These are phyloP conservation scores for Paedocypris micromegethes DNA, from an alignment of 2,797 vertebrate genomes.

Conservation along the genomic window DNA sequence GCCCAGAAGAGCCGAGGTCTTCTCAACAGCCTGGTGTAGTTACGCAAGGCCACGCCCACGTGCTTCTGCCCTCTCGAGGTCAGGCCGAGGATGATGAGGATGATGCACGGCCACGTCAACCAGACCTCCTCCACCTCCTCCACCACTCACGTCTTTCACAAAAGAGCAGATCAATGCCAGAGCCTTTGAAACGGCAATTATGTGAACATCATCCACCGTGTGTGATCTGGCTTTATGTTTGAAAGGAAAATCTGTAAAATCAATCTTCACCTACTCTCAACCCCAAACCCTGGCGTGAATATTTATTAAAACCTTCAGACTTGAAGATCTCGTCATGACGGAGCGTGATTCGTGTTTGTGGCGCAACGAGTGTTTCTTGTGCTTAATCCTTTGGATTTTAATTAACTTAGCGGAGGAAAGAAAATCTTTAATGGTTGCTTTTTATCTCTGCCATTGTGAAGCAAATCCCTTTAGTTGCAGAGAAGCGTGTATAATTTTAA, in stretches of 20 bases:
- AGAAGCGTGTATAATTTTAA: conserved; percentile 66
- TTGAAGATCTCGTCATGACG: conserved; percentile 51
- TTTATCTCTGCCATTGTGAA: conserved; percentile 69
- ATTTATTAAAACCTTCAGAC: conserved; percentile 28
- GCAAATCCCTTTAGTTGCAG: conserved; percentile 69
- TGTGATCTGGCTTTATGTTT: too few species aligned
- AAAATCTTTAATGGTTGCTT: conserved; percentile 68
- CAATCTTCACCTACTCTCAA: too few species aligned
- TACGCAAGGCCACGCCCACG: conserved; percentile 28
- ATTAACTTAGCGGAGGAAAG: conserved; percentile 65
- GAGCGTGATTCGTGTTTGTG: conserved; percentile 58
- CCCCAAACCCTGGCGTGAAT: too few species aligned
- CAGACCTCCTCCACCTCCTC: conserved; percentile 13
- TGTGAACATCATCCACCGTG: background rate
- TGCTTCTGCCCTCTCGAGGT: background rate
- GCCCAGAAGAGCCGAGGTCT: too few species aligned
- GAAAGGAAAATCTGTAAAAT: too few species aligned
- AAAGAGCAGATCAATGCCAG: conserved; percentile 22
- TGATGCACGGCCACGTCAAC: conserved; percentile 31
- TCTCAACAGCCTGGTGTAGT: background rate
- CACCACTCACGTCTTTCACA: background rate
- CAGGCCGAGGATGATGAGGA: conserved; percentile 6
- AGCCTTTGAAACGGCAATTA: conserved; percentile 24
- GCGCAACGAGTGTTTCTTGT: conserved; percentile 56
- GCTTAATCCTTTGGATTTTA: conserved; percentile 73